Base-by-base conservation (phyloP, 2,113 vertebrate genomes). In the Myxocyprinus asiaticus region DNA sequence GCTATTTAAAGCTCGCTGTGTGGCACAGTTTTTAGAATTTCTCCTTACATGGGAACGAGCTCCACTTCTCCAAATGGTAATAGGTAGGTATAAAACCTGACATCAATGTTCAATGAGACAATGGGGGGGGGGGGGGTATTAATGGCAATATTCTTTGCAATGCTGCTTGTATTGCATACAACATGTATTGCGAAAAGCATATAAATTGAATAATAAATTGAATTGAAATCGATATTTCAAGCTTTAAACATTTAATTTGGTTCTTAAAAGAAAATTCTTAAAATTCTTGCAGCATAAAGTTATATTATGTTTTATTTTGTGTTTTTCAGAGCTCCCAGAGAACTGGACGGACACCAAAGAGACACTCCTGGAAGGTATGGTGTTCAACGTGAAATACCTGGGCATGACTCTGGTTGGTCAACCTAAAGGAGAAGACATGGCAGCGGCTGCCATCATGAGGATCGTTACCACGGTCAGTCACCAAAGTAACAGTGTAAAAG, bases 381-480 rank as follows among this genome's bases (percentile, higher is more conserved):
- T 92, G 73, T 97, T 97, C 86, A 94, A 94, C 0, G 91, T 97
- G 22, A 97, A 97, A 80, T 97, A 96, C 80, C 87, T 97, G 73
- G 96, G 96, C 42, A 96, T 97, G 95, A 97, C 95, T 0, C 86
- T 96, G 85, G 96, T 97, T 67, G 95, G 94, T 48, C 94, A 95
- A 69, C 95, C 95, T 61, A 96, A 96, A 90, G 96, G 96, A 85
- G 96, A 96, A 83, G 95, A 95, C 82, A 96, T 96, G 95, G 95
- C 96, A 2, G 92, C 95, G 0, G 93, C 94, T 0, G 96, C 96
- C 78, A 96, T 97, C 84, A 93, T 89, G 58, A 92, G 95, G 85
- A 96, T 96, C 0, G 90, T 96, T 42, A 84, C 94, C 84, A 96
- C 84, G 85, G 96, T 96, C 87, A 91, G 91, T 86, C 48, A 55